Base-by-base conservation (phyloP, 2,888 invertebrate genomes). In the Agrotis puta region DNA sequence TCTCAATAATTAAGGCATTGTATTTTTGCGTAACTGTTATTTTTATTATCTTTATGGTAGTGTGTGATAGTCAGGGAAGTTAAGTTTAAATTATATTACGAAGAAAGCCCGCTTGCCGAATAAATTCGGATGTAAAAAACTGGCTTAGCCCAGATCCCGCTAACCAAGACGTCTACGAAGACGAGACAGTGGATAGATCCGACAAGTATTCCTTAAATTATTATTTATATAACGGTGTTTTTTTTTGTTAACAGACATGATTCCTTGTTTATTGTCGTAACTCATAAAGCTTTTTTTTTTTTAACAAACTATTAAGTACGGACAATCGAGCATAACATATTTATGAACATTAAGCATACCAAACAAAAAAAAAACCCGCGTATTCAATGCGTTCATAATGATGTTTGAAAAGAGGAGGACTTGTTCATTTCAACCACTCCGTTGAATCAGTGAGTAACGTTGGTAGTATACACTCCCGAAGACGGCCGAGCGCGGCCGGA, bases 401-500 rank as follows among this genome's bases (percentile, higher is more conserved):
- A 74, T 65, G 56, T 80, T 76, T 70, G 65, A 72, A 77, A 82
- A 66, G 71, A 82, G 67, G 63, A 85, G 82, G 76, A 79, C 76
- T 83, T 78, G 81, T 73, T 84, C 77, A 82, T 82, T 85, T 72
- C 48, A 81, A 74, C 74, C 71, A 75, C 70, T 82, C 70, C 74
- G 77, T 81, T 71, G 78, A 82, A 73, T 82, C 79, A 82, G 83
- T 79, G 82, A 80, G 80, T 77, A 78, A 74, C 58, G 79, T 75
- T 77, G 53, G 76, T 79, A 78, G 75, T 73, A 74, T 82, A 84
- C 70, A 74, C 62, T 53, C 43, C 77, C 91, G 92, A 90, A 88
- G 87, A 84, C 45, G 64, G 56, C 87, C 92, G 92, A 95, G 81
- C 78, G 64, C 20, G 20, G 66, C 69, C 95, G 95, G 91, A 90